phyloP scores from a whole-genome alignment of 2,888 invertebrate genomes.

The Cylloceria caligata region DNA sequence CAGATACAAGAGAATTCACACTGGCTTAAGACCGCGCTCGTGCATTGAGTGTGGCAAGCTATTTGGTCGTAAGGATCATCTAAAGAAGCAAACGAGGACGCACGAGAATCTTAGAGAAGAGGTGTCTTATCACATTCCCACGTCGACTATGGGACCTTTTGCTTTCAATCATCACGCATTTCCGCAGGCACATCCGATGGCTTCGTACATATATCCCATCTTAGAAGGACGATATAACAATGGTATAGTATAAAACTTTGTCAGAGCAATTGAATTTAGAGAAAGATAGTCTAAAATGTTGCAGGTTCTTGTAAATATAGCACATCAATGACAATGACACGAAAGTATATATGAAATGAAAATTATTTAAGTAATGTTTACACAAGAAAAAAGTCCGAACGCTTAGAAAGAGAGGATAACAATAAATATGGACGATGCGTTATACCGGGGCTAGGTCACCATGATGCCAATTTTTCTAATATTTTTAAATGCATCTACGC shows the following conservation, averaged over 20 bases:
- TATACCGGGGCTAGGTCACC: too few species aligned
- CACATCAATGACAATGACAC: too few species aligned
- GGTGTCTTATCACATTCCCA: constrained; percentile 73
- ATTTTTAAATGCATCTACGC: constrained; percentile 29
- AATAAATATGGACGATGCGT: too few species aligned
- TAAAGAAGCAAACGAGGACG: constrained; percentile 96
- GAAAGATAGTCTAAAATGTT: too few species aligned
- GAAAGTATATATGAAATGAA: too few species aligned
- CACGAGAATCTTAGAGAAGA: constrained; percentile 87
- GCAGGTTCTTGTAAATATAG: too few species aligned
- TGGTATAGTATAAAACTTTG: too few species aligned
- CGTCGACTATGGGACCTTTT: constrained; percentile 73
- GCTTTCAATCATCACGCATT: constrained; percentile 65
- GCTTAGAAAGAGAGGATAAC: too few species aligned
- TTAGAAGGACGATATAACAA: too few species aligned
- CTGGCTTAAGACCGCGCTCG: constrained; percentile 93
- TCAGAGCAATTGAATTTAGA: too few species aligned
- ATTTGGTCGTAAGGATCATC: constrained; percentile 96
- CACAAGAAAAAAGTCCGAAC: too few species aligned
- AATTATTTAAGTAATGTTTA: too few species aligned
- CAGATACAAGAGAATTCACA: constrained; percentile 95
- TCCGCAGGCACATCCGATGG: constrained; percentile 63
- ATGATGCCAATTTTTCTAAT: constrained; percentile 38
- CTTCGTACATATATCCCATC: constrained; percentile 72
- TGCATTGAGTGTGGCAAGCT: constrained; percentile 96